Evolutionary conservation across 1,140 invertebrate genomes (phyloP), one percentile per base, ranked within the genome.

Genomic region (Ceratina japonica): DNA sequence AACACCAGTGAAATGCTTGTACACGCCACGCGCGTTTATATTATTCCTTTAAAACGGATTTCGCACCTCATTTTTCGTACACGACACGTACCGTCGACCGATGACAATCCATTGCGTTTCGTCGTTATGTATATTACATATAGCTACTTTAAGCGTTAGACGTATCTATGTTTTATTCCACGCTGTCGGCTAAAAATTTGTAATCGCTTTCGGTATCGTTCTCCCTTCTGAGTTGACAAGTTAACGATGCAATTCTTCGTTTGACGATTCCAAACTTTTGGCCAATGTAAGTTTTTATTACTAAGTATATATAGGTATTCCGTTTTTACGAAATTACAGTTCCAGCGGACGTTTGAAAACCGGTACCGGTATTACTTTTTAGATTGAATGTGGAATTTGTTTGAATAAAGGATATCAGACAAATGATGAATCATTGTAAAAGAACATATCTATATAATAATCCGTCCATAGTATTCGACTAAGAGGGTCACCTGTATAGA

Each of bases 391-490:
- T 58, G 52, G 10, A n/a, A 65, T 65, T 65, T 74, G 5, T 44
- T 66, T 75, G 18, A 75, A 56, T 24, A 22, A 75, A 65, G 15
- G 10, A 22, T 20, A 31, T 54, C 44, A 27, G n/a, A 64, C n/a
- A 51, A 64, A 74, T 75, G 56, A 0, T 24, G 16, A 75, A 65
- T 4, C 5, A 65, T 54, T 59, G 16, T 59, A 68, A 75, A n/a
- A 59, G 31, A 68, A 56, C 51, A 49, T 54, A 52, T 78, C 52
- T 79, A 65, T 10, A 49, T 10, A 15, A 65, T 79, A 15, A 65
- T 79, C 70, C 77, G 77, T 79, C 77, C 77, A 79, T 79, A 66
- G 37, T 18, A 73, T 49, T 49, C 51, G n/a, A 49, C 16, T 58
- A 24, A 24, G n/a, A 58, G 27, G 10, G 63, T 54, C 15, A 66